Conservation (phyloP, 35 echinoderm and acorn worm genomes). For the Apostichopus parvimensis region DNA sequence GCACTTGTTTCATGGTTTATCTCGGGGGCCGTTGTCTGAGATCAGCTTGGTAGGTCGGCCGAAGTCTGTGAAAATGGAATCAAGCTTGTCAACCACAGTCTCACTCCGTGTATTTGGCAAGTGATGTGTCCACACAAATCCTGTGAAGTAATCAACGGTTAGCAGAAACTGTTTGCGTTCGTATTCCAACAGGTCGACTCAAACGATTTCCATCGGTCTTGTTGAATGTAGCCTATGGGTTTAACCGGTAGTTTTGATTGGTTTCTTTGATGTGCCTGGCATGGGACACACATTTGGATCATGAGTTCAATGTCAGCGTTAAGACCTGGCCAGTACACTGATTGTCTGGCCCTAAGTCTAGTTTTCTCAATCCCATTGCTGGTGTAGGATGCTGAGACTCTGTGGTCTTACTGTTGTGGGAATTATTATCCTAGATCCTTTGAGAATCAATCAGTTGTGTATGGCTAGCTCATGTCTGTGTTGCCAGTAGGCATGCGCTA, state of each 20-base stretch:
- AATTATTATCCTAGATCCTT: conserved; percentile 14
- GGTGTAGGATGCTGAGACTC: no score
- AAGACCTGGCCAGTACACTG: no score
- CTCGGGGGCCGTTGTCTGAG: conserved; percentile 45
- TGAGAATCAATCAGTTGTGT: conserved; percentile 45
- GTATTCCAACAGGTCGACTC: conserved; percentile 46
- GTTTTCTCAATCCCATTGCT: no score
- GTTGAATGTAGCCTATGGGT: neutral
- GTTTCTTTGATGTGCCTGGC: conserved; percentile 41
- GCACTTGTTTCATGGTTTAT: conserved; percentile 40
- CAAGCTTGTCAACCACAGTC: neutral
- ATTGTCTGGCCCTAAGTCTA: no score
- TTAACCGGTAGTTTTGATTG: conserved; percentile 48
- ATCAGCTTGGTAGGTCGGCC: conserved; percentile 14
- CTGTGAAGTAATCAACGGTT: conserved; percentile 42
- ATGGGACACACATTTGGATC: conserved; percentile 37
- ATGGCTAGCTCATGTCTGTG: conserved; percentile 39
- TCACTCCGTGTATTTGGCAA: conserved; percentile 11
- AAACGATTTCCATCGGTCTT: conserved; percentile 47
- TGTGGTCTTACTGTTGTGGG: no score
- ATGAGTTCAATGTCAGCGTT: conserved; percentile 46
- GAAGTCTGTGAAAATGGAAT: conserved; percentile 19
- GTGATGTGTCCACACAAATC: conserved; percentile 37
- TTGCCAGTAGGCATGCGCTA: conserved; percentile 49
- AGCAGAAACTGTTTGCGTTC: conserved; percentile 31